Base-by-base conservation (phyloP, 2,888 invertebrate genomes). In the Kuschelorhynchus macadamiae region DNA sequence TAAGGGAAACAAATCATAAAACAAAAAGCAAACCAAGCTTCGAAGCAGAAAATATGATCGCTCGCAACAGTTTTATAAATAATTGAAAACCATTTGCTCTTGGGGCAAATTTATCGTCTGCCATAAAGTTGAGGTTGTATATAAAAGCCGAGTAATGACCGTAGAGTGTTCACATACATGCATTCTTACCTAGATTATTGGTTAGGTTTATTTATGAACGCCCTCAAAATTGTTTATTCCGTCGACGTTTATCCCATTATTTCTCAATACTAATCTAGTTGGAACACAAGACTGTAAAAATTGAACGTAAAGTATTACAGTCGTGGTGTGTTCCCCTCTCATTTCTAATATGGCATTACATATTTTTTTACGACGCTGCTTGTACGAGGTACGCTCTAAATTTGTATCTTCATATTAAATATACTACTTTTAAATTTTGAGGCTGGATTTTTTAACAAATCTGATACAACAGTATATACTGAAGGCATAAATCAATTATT, bases 51-150 rank as follows among this genome's bases (percentile, higher is more conserved):
- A 61, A 67, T 61, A 67, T 55, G 61, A 61, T 53, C 55, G 52
- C 61, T 50, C 32, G 67, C 61, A 61, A 61, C 67, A 67, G 55
- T 67, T 61, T 67, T 67, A 61, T 67, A 67, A 67, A 67, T 67
- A 67, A 67, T 67, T 61, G 67, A 61, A 60, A 55, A 52, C 50
- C 49, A 66, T 66, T 67, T 67, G 55, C 67, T 61, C 47, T 55
- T 32, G 61, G 60, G 67, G 61, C 49, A 53, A 61, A 60, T 67
- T 67, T 61, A 67, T 67, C 25, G 61, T 32, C n/a, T 12, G 39
- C 60, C 50, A 61, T 61, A 61, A 61, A 61, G 41, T 52, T 61
- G 60, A 61, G 60, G 60, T 30, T 25, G 60, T 42, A 12, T 52
- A 61, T 61, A 61, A 41, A 61, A 14, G 50, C 49, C 47, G 39